These are phyloP conservation scores for Rhagologus leucostigma DNA, from an alignment of 2,113 vertebrate species.

Conservation along the genomic window DNA sequence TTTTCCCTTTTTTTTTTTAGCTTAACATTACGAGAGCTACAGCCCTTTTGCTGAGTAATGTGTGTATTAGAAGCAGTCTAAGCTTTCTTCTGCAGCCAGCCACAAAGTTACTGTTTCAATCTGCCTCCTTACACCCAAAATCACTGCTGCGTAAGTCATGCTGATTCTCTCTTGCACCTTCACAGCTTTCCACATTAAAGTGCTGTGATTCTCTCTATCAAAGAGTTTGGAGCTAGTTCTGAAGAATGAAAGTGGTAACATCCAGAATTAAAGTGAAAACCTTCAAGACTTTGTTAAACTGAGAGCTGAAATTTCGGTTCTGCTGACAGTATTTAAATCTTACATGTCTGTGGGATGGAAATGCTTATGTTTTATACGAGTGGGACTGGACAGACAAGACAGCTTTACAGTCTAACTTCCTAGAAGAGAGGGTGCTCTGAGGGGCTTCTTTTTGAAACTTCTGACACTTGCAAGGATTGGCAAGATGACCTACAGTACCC, in stretches of 20 bases:
- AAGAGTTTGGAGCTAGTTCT: background rate
- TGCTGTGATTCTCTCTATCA: background rate
- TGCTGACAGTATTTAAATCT: background rate
- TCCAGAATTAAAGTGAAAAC: background rate
- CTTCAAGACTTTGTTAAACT: background rate
- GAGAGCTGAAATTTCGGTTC: background rate
- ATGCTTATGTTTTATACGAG: background rate
- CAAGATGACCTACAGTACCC: background rate
- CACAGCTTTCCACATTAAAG: background rate
- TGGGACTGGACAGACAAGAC: background rate
- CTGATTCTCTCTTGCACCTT: background rate
- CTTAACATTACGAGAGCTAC: background rate
- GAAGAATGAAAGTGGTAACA: background rate
- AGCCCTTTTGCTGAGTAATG: background rate
- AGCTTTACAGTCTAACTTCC: background rate
- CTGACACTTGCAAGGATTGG: background rate
- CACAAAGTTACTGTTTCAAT: background rate
- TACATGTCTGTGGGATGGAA: background rate
- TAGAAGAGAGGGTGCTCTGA: background rate
- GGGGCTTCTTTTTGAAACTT: background rate
- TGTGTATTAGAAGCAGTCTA: background rate
- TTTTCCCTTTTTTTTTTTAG: background rate
- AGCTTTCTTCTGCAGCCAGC: background rate
- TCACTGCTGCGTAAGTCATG: background rate
- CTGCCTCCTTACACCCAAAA: background rate